phyloP scores from a whole-genome alignment of 2,797 vertebrate species.

The Micromesistius poutassou region DNA sequence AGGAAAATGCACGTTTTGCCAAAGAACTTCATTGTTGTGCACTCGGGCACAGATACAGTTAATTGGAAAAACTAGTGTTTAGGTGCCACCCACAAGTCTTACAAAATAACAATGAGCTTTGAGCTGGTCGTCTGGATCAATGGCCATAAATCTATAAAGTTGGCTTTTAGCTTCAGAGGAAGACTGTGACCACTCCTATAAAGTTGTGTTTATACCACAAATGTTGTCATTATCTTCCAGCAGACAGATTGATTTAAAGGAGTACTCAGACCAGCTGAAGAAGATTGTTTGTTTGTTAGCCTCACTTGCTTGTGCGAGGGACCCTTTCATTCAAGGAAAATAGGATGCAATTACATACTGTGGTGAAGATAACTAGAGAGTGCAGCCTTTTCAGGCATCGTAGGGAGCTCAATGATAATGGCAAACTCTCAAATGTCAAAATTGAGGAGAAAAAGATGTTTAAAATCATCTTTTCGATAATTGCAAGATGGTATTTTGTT shows the following conservation, averaged over 20 bases:
- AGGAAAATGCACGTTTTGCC: not conserved
- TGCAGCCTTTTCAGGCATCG: conserved; percentile 14
- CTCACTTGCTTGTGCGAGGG: conserved; percentile 24
- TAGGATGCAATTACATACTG: conserved; percentile 27
- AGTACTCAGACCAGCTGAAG: conserved; percentile 49
- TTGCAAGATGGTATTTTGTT: not conserved
- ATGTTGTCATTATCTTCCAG: conserved; percentile 50
- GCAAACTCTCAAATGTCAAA: not conserved
- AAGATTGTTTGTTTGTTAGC: conserved; percentile 38
- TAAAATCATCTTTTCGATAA: not conserved
- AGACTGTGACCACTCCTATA: conserved; percentile 48
- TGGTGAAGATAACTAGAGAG: conserved; percentile 18
- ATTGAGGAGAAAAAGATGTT: not conserved
- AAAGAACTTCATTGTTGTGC: not conserved
- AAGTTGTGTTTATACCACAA: conserved; percentile 46
- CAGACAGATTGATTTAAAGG: conserved; percentile 54
- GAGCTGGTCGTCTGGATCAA: conserved; percentile 19
- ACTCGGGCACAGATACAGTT: not conserved
- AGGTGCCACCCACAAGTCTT: not conserved
- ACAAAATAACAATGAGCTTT: conserved; percentile 38
- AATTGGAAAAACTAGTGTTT: not conserved
- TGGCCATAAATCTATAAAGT: conserved; percentile 1
- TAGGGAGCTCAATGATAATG: conserved; percentile 16
- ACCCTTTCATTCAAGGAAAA: conserved; percentile 22
- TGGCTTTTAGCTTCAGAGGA: conserved; percentile 37